phyloP scores from a whole-genome alignment of 2,888 invertebrate species.

The Fabriciana adippe region DNA sequence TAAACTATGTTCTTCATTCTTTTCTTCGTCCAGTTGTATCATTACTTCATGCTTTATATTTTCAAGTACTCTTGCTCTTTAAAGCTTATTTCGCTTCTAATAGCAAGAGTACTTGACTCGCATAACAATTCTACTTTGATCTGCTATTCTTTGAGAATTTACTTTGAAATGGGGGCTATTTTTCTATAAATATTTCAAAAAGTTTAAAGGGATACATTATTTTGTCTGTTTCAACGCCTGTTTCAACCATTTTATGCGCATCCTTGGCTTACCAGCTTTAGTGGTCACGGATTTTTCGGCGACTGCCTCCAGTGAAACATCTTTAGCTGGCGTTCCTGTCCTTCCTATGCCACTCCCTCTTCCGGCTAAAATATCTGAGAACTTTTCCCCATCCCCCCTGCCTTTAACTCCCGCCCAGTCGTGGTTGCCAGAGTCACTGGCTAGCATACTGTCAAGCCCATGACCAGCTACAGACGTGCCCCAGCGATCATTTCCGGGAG shows the following conservation, averaged over 20 bases:
- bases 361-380: neutral
- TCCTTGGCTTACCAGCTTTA: too few species aligned
- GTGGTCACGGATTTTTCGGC: slow-evolving; percentile 11
- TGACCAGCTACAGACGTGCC: slow-evolving; percentile 30
- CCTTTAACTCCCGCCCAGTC: neutral
- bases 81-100: too few species aligned
- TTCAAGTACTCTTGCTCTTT: too few species aligned
- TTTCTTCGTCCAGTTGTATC: too few species aligned
- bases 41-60: too few species aligned
- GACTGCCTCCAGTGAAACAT: slow-evolving; percentile 36
- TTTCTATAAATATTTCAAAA: slow-evolving; percentile 1
- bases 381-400: neutral
- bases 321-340: slow-evolving; percentile 7
- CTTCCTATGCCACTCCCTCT: neutral
- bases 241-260: too few species aligned
- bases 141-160: too few species aligned
- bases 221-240: slow-evolving; percentile 27
- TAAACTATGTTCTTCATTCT: too few species aligned
- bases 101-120: too few species aligned
- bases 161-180: neutral
- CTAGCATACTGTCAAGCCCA: slow-evolving; percentile 27
- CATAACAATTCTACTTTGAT: too few species aligned
- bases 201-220: slow-evolving; percentile 26
- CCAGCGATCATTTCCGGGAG: slow-evolving; percentile 30
- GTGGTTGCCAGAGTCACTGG: neutral